Conservation (phyloP, 2,888 invertebrate species). For the Strigamia crassipes region DNA sequence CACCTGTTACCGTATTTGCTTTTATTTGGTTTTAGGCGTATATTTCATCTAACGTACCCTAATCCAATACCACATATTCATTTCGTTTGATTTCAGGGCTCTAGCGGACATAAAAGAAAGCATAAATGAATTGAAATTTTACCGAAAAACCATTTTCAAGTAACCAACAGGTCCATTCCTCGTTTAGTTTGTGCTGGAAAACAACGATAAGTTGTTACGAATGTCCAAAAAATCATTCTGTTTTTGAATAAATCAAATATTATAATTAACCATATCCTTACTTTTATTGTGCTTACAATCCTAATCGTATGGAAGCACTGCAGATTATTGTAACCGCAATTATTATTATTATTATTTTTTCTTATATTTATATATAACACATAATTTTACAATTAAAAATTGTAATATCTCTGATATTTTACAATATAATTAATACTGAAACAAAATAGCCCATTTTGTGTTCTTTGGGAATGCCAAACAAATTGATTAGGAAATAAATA, state of each 20-base stretch:
- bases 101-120: constrained; percentile 73
- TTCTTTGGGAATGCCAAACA: background rate
- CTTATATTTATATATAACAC: background rate
- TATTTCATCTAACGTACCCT: too few species aligned
- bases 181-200: constrained; percentile 62
- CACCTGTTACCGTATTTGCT: too few species aligned
- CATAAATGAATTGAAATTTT: constrained; percentile 80
- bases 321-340: background rate
- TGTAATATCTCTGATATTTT: background rate
- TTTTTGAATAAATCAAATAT: background rate
- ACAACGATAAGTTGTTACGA: background rate
- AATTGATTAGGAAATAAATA: background rate
- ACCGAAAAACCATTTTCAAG: constrained; percentile 70
- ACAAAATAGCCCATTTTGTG: background rate
- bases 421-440: constrained; percentile 15
- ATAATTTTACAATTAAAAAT: background rate
- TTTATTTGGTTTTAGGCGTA: too few species aligned
- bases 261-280: background rate
- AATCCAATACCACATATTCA: background rate
- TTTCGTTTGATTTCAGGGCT: constrained; percentile 57
- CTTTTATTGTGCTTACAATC: background rate
- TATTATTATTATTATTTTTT: background rate
- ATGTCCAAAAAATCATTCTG: background rate
- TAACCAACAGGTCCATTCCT: constrained; percentile 55
- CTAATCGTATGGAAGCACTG: background rate